Evolutionary conservation across 1,140 invertebrate genomes (phyloP).

Genomic region (Drosophila hydei): DNA sequence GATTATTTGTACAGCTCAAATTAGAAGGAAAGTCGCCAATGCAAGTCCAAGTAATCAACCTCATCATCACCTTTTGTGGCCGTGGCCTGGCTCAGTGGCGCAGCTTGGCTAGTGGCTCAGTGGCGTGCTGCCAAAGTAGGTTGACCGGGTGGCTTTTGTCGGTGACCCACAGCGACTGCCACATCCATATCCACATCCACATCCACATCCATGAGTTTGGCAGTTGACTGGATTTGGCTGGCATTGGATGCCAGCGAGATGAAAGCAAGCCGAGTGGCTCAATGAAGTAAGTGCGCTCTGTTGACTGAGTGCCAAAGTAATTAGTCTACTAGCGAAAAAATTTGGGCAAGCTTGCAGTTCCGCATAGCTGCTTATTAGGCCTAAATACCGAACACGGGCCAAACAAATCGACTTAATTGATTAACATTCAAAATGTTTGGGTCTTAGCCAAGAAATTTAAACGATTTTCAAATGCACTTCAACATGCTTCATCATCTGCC

Average conservation of each 20-base stretch:
- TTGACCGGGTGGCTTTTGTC: constrained; percentile 59
- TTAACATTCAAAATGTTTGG: constrained; percentile 55
- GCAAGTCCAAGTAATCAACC: constrained; percentile 69
- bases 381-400: constrained; percentile 45
- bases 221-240: constrained; percentile 50
- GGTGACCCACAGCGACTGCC: constrained; percentile 63
- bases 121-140: constrained; percentile 68
- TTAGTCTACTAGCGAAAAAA: constrained; percentile 71
- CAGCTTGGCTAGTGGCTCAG: too few relatives aligned
- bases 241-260: constrained; percentile 72
- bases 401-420: constrained; percentile 61
- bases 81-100: constrained; percentile 18
- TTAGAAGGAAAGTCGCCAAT: constrained; percentile 78
- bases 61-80: constrained; percentile 79
- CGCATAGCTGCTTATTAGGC: constrained; percentile 77
- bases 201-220: constrained; percentile 18
- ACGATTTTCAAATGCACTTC: constrained; percentile 71
- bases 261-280: constrained; percentile 65
- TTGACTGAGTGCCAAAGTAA: constrained; percentile 76
- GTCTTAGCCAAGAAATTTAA: constrained; percentile 41
- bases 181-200: constrained; percentile 19
- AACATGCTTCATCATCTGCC: constrained; percentile 65
- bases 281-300: constrained; percentile 40
- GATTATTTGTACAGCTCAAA: constrained; percentile 77
- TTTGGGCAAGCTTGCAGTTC: constrained; percentile 75